Evolutionary conservation across 1,140 invertebrate species (phyloP), one percentile per base, ranked within the genome.

Genomic region (Pollicipes pollicipes): DNA sequence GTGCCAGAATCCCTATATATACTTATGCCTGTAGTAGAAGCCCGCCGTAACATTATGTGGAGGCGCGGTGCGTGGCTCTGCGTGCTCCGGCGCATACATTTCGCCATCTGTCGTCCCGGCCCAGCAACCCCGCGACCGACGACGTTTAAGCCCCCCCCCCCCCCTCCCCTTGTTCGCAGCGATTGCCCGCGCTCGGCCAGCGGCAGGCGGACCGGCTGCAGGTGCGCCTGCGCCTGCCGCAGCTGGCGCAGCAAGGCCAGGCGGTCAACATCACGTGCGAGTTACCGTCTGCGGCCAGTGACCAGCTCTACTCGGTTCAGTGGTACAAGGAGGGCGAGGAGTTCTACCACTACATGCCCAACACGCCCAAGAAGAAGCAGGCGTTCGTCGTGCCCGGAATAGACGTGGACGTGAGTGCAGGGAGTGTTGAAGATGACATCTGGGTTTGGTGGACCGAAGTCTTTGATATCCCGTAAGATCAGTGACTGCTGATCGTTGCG

Each of bases 301-400:
- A 27, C 27, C 64, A 29, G 27, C n/a, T 66, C 10, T 66, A 66
- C 64, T 66, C 64, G 10, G 64, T 66, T 1, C 64, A 66, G 28
- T 66, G 64, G 64, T 66, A 66, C n/a, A 66, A 66, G 64, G 64
- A 66, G 28, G 64, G 64, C 1, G 27, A 29, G 64, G 64, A 66
- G 64, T 66, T 66, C 64, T 66, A 66, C 17, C 64, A 29, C 64
- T 66, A 66, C 64, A 66, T 29, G n/a, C 64, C 64, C 8, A n/a
- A 10, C 28, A 29, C n/a, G 1, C n/a, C 8, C 3, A 21, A 66
- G 17, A 27, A 29, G 28, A 27, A 66, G 13, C 64, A 66, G 28
- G 26, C 64, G n/a, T 66, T 66, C 64, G 10, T 10, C n/a, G 64
- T 66, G 26, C 27, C n/a, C 64, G 64, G 64, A 1, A 66, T 66